phyloP scores from a whole-genome alignment of 2,113 vertebrate genomes.

The Ardeotis arabs region DNA sequence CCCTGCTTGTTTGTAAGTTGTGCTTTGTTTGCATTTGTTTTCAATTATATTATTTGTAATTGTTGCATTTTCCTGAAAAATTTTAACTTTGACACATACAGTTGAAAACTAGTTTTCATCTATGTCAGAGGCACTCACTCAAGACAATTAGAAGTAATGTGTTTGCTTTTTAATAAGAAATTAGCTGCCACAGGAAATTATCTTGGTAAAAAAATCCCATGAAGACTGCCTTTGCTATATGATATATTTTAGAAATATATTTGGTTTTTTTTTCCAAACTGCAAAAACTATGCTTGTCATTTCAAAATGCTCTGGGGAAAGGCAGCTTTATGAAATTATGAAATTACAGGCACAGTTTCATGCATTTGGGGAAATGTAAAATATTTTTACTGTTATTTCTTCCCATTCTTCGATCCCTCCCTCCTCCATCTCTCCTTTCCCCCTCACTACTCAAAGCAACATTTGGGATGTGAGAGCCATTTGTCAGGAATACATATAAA shows the following conservation, averaged over 20 bases:
- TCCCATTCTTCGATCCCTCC: neutral
- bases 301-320: neutral
- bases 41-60: neutral
- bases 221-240: neutral
- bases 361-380: neutral
- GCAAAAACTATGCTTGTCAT: neutral
- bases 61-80: neutral
- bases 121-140: neutral
- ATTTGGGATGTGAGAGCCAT: neutral
- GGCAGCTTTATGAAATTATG: neutral
- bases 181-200: neutral
- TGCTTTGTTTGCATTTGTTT: neutral
- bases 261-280: neutral
- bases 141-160: neutral
- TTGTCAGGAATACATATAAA: neutral
- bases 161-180: neutral
- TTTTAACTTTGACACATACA: neutral
- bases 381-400: constrained; percentile 7
- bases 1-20: neutral
- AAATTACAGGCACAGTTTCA: neutral
- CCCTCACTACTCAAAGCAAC: neutral
- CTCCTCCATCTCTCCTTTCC: neutral
- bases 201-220: neutral
- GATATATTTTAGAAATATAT: neutral
- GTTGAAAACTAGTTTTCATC: neutral